Base-by-base conservation (phyloP, 2,797 vertebrate species). In the Poeciliopsis infans region DNA sequence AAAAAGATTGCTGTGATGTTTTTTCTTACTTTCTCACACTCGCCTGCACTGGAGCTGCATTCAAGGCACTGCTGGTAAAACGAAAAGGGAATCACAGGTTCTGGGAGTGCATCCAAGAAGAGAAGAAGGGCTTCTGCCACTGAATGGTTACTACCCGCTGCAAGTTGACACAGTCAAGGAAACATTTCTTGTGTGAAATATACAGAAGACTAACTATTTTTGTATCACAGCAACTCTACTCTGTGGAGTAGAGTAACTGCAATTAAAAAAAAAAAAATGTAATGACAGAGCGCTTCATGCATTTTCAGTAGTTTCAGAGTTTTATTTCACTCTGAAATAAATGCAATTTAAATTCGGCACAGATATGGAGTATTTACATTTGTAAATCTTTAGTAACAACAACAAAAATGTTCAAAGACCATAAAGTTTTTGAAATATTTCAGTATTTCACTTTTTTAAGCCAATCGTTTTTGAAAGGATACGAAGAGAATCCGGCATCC, bases 101-200 rank as follows among this genome's bases (percentile, higher is more conserved):
- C 97, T 0, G 98, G 98, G 51, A 99, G 96, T 75, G 97, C 97
- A 78, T 99, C 98, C 64, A 99, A 91, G 89, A 99, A 99, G 53
- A 99, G 96, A 80, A 99, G 95, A 91, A 99, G 89, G 1, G 98
- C 98, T 91, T 99, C 98, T 0, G 98, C 97, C 75, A 99, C 96
- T 0, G 98, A 99, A 93, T 99, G 98, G 90, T 97, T 98, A 93
- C 96, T 98, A 82, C 97, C 97, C 68, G 96, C 98, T 99, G 92
- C 10, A 76, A 33, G 71, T 86, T 46, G 80, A 13, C 28, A 72
- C 8, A 61, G 93, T 95, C 88, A 95, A 95, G 91, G 92, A 16
- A 3, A 71, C 13, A 20, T 1, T 20, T 23, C 1, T 75, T 66
- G 16, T 73, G 75, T 76, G 1, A 77, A 77, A 73, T 64, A 18